Percentiles rank a stretch among this genome's conserved stretches.
phyloP scores from a whole-genome alignment of 1,140 invertebrate species.

The Batillaria attramentaria region DNA sequence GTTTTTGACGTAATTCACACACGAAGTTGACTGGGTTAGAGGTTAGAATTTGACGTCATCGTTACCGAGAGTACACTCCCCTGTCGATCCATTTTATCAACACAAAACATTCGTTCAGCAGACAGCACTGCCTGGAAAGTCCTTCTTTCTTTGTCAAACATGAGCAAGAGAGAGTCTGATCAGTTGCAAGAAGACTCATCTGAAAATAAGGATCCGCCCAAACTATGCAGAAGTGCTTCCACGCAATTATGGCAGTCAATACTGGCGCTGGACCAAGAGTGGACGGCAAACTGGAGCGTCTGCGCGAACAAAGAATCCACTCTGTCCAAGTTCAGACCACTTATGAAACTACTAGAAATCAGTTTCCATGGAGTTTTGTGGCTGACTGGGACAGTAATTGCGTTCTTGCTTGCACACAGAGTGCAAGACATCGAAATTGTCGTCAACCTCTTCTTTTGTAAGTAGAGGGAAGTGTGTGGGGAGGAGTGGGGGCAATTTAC shows the following conservation, averaged over 20 bases:
- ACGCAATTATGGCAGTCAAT: slow-evolving; percentile 35
- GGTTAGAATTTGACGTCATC: slow-evolving; percentile 19
- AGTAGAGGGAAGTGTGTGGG: slow-evolving; percentile 54
- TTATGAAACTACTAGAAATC: slow-evolving; percentile 77
- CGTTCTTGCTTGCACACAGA: slow-evolving; percentile 82
- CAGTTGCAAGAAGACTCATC: neutral
- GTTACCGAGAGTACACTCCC: neutral
- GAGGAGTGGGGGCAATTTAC: too few relatives aligned
- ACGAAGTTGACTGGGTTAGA: slow-evolving; percentile 17
- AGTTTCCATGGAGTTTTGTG: slow-evolving; percentile 93
- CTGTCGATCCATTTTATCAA: too few relatives aligned
- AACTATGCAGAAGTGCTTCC: neutral
- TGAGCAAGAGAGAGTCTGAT: neutral
- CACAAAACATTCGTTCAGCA: too few relatives aligned
- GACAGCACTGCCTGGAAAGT: too few relatives aligned
- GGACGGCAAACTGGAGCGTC: slow-evolving; percentile 51
- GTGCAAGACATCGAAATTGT: slow-evolving; percentile 82
- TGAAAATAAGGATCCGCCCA: neutral
- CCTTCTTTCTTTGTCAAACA: too few relatives aligned
- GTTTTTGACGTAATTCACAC: too few relatives aligned
- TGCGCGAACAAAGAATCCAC: slow-evolving; percentile 60
- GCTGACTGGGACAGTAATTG: slow-evolving; percentile 81
- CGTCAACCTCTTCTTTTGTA: slow-evolving; percentile 89
- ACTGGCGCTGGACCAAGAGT: slow-evolving; percentile 45
- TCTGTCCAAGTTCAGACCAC: slow-evolving; percentile 60